Evolutionary conservation across 2,888 invertebrate genomes (phyloP), one percentile per base, ranked within the genome.

Genomic region (Mesorhabditis spiculigera): DNA sequence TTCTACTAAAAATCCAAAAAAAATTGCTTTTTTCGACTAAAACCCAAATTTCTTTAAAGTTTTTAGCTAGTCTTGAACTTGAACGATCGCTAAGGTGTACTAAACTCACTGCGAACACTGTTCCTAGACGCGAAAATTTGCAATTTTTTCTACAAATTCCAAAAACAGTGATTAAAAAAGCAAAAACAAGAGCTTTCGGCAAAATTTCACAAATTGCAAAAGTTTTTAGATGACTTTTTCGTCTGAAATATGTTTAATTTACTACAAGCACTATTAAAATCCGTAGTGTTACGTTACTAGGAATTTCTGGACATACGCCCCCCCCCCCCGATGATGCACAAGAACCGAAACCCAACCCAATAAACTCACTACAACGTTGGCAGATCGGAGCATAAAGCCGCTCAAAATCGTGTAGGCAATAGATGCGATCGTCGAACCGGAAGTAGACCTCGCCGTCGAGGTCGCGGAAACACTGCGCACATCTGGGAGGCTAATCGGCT

Each of bases 381-480:
- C 78, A 78, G n/a, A 78, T 68, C n/a, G 78, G 77, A 6, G 77
- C 75, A 61, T 75, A 78, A 0, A 76, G 68, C 4, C 69, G 70
- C n/a, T 73, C 68, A 66, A 75, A 78, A 50, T 78, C 78, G 66
- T 77, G 77, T 45, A 77, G 72, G 65, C 78, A 78, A 45, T 78
- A 78, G 43, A 76, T 58, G 28, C 75, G 67, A 0, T 95, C 96
- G 87, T 97, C 97, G 87, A 96, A 98, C 86, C 97, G 96, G 87
- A 95, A 98, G 87, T 96, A 98, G 64, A 94, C 91, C 69, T 95
- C 95, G 86, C 96, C 96, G 73, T 93, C 93, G 86, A 98, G 97
- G 65, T 94, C 92, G 71, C 95, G 92, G 88, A 98, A 98, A 87
- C 98, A 98, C 89, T 98, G 98, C 3, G 96, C 95, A 88, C 97